Base-by-base conservation (phyloP, 1,140 invertebrate species). In the Zaprionus vittiger region DNA sequence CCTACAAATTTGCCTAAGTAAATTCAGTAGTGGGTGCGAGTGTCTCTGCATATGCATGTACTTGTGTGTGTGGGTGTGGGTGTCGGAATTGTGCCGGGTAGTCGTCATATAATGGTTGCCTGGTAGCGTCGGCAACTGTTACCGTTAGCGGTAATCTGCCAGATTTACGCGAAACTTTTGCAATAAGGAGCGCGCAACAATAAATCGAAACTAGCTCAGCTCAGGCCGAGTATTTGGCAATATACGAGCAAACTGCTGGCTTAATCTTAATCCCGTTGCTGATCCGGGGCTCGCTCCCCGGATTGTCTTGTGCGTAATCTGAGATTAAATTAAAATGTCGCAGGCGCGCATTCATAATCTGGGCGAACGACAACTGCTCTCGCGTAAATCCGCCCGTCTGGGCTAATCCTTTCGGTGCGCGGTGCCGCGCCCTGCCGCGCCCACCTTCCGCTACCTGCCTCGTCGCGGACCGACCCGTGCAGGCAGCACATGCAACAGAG, bases 311-410 rank as follows among this genome's bases (percentile, higher is more conserved):
- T 44, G 80, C 77, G 66, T 86, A 86, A 86, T 71, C 83, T 83
- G 56, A 91, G 89, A 91, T 91, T 91, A 91, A 91, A 91, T 91
- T 91, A 91, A 82, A 91, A 86, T 87, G 89, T 91, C 79, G 87
- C 84, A 89, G 72, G 83, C 79, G 79, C 79, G 79, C 79, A 79
- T 79, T 79, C 77, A 79, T 81, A 81, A 81, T 81, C 77, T 73
- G 81, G 81, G 47, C 80, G 65, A 64, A 64, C 67, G 66, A 66
- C 67, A 64, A 81, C 62, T 67, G 70, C 69, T 74, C 61, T 75
- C 67, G 67, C 67, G 64, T 87, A 83, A 87, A 89, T 87, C 83
- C 73, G 37, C 56, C 34, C 44, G 59, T 44, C 70, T 67, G 44
- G 62, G 55, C 84, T 87, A 87, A 87, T 87, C 84, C 84, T 87